Evolutionary conservation across 2,888 invertebrate species (phyloP).

Genomic region (Phyto melanocephala): DNA sequence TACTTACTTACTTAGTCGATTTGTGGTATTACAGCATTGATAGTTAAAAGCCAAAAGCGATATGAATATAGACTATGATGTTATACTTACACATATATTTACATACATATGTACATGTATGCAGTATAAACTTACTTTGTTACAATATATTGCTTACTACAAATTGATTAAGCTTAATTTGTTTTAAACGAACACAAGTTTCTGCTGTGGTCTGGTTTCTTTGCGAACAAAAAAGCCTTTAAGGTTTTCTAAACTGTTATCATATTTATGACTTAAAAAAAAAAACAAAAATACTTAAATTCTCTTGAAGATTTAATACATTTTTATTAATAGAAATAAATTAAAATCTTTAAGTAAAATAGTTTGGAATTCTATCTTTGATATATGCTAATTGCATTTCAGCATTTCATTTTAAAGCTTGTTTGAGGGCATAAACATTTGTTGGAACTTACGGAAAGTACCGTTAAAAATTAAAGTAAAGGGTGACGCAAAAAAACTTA

Average conservation of each 20-base stretch:
- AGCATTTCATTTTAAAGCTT: neutral
- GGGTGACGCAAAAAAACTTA: too few species aligned
- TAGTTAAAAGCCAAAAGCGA: conserved; percentile 60
- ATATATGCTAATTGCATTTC: conserved; percentile 52
- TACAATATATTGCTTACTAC: conserved; percentile 42
- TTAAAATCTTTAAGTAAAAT: neutral
- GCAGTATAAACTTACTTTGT: too few species aligned
- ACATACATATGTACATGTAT: too few species aligned
- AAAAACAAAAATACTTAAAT: neutral
- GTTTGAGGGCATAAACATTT: neutral
- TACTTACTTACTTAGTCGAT: neutral
- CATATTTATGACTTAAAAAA: conserved; percentile 38
- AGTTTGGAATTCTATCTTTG: conserved; percentile 30
- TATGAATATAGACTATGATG: conserved; percentile 32
- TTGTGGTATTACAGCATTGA: conserved; percentile 46
- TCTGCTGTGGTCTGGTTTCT: neutral
- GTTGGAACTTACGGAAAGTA: neutral
- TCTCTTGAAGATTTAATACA: conserved; percentile 26
- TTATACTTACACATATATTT: too few species aligned
- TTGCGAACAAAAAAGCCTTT: conserved; percentile 26
- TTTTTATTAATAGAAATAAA: conserved; percentile 8
- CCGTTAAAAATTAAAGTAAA: conserved; percentile 6
- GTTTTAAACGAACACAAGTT: conserved; percentile 41
- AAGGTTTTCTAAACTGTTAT: conserved; percentile 41
- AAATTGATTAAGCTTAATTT: conserved; percentile 61